Percentiles rank a stretch among this genome's conserved stretches.
These are phyloP conservation scores for Zaprionus lineosus DNA, from an alignment of 2,888 invertebrate genomes.

Conservation along the genomic window DNA sequence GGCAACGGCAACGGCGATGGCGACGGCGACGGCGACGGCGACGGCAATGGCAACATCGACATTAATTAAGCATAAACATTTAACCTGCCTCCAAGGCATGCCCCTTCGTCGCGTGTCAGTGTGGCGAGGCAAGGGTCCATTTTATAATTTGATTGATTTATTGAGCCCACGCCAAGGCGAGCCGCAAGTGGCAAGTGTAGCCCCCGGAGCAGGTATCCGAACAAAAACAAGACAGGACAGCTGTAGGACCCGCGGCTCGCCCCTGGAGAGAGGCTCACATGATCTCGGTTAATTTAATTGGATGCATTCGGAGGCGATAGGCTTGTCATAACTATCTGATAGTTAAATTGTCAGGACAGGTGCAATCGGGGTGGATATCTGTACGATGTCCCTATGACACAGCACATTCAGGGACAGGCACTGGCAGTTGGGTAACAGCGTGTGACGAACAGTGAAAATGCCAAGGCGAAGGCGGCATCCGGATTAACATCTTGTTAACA, in stretches of 20 bases:
- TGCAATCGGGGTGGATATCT: constrained; percentile 25
- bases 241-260: constrained; percentile 11
- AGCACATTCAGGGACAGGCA: too few species aligned
- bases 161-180: constrained; percentile 41
- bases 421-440: not conserved
- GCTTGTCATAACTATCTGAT: constrained; percentile 63
- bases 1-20: constrained; percentile 23
- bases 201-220: constrained; percentile 26
- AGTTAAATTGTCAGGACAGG: constrained; percentile 40
- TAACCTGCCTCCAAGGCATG: constrained; percentile 66
- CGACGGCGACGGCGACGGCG: constrained; percentile 11
- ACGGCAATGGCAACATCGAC: constrained; percentile 44
- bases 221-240: constrained; percentile 15
- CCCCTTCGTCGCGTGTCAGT: constrained; percentile 55
- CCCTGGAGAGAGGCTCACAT: constrained; percentile 15
- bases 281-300: constrained; percentile 68
- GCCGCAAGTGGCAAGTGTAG: constrained; percentile 35
- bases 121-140: constrained; percentile 44
- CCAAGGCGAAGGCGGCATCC: too few species aligned
- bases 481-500: too few species aligned
- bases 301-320: constrained; percentile 30
- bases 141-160: constrained; percentile 73
- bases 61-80: constrained; percentile 78
- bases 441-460: not conserved
- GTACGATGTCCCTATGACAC: not conserved